Evolutionary conservation across 2,888 invertebrate genomes (phyloP), one percentile per base, ranked within the genome.

Genomic region (Chloroclysta siterata): DNA sequence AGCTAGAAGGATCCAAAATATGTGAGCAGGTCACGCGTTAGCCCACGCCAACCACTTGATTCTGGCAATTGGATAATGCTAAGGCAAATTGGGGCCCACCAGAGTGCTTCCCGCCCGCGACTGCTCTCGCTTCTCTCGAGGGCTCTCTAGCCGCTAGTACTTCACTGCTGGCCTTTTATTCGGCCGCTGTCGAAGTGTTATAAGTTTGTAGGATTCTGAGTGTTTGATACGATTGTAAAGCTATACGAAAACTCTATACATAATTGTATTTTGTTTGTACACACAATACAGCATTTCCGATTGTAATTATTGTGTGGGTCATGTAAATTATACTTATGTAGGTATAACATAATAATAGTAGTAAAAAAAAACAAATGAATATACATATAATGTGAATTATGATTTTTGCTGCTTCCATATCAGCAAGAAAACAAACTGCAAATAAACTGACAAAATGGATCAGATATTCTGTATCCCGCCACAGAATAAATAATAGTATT

Each of bases 31-130:
- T 89, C 90, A 88, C 89, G 90, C 85, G 88, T 81, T 83, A 79
- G 92, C 92, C 92, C 90, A 93, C 92, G 92, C 92, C 83, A 90
- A 92, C 85, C 89, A 88, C 83, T 93, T 91, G 86, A 82, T 83
- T 84, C 81, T 77, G 77, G 74, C 88, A 91, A 92, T 90, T 91
- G 91, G 85, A 90, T 91, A 91, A 91, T 91, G 81, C 77, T 79
- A 77, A 80, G 75, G 78, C 87, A 85, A 89, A 90, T 91, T 91
- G 90, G 86, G 89, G 86, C 86, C 90, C 88, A 88, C 89, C 88
- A 82, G 84, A 80, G 82, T 79, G 83, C 79, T 85, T 87, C 85
- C 89, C 87, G 83, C 83, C 81, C 53, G 60, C 42, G 46, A 44
- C 47, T 55, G 77, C 79, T 76, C 79, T 78, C 77, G 73, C 76